Conservation (phyloP, 2,888 invertebrate genomes). For the Trichogramma dendrolimi region DNA sequence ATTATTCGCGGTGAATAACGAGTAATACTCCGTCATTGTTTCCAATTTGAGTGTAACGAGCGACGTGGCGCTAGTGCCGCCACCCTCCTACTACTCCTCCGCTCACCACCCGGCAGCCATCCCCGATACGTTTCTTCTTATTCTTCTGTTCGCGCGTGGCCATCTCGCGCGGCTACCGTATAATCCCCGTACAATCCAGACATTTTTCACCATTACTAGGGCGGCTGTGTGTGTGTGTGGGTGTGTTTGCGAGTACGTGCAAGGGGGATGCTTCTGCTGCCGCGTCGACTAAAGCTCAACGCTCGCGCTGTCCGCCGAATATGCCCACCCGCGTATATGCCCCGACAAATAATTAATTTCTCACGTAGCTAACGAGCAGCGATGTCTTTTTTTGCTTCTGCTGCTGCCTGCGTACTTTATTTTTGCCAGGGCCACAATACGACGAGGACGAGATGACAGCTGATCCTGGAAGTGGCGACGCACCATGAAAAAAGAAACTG, state of each 20-base stretch:
- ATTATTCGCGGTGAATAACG: slow-evolving; percentile 51
- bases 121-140: slow-evolving; percentile 52
- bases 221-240: background rate
- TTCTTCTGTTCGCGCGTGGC: slow-evolving; percentile 43
- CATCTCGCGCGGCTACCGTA: slow-evolving; percentile 31
- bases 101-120: too few species aligned
- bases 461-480: slow-evolving; percentile 36
- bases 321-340: slow-evolving; percentile 24
- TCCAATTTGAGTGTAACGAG: slow-evolving; percentile 53
- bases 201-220: slow-evolving; percentile 53
- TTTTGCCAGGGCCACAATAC: background rate
- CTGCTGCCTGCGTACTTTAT: background rate
- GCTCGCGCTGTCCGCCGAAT: slow-evolving; percentile 5
- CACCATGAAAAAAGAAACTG: background rate
- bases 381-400: slow-evolving; percentile 37
- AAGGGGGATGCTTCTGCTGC: slow-evolving; percentile 15
- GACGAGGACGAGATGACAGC: slow-evolving; percentile 39
- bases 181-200: slow-evolving; percentile 51
- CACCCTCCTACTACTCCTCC: too few species aligned
- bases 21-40: slow-evolving; percentile 51
- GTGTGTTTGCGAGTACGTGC: background rate
- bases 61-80: slow-evolving; percentile 32
- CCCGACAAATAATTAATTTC: slow-evolving; percentile 52
- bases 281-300: slow-evolving; percentile 34
- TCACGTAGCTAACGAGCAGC: slow-evolving; percentile 51